phyloP scores from a whole-genome alignment of 2,888 invertebrate species.

The Phlogophora meticulosa region DNA sequence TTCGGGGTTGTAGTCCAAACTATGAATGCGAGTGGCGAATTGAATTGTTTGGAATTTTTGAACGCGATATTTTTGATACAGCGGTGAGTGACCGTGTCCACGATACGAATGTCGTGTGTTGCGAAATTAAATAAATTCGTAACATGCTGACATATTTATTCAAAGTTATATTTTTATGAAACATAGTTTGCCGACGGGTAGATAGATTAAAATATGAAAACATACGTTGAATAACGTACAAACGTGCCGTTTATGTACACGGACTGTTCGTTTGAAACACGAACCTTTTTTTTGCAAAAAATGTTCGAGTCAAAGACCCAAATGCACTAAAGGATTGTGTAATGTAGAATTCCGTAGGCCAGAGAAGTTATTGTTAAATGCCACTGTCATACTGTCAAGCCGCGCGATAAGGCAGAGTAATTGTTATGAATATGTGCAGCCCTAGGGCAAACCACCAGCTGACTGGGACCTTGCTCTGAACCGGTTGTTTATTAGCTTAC shows the following conservation, averaged over 20 bases:
- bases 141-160: constrained; percentile 52
- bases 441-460: constrained; percentile 37
- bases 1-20: constrained; percentile 82
- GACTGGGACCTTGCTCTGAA: constrained; percentile 59
- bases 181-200: constrained; percentile 28
- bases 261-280: neutral
- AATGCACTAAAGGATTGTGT: neutral
- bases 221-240: neutral
- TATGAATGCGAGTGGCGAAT: constrained; percentile 75
- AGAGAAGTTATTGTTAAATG: constrained; percentile 28
- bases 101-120: constrained; percentile 32
- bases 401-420: constrained; percentile 42
- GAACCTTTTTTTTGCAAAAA: neutral
- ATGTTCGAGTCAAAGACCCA: too few relatives aligned
- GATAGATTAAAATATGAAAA: constrained; percentile 26
- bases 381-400: constrained; percentile 30
- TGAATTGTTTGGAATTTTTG: constrained; percentile 68
- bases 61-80: constrained; percentile 54
- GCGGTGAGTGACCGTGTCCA: constrained; percentile 29
- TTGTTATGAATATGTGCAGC: constrained; percentile 58
- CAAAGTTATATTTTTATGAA: constrained; percentile 42
- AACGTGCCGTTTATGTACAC: neutral
- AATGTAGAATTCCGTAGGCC: constrained; percentile 4
- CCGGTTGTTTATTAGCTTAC: constrained; percentile 58
- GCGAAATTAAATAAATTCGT: constrained; percentile 53